Percentiles rank a stretch among this genome's conserved stretches.
Conservation (phyloP, 2,797 vertebrate genomes). For the Gallinago nigripennis region DNA sequence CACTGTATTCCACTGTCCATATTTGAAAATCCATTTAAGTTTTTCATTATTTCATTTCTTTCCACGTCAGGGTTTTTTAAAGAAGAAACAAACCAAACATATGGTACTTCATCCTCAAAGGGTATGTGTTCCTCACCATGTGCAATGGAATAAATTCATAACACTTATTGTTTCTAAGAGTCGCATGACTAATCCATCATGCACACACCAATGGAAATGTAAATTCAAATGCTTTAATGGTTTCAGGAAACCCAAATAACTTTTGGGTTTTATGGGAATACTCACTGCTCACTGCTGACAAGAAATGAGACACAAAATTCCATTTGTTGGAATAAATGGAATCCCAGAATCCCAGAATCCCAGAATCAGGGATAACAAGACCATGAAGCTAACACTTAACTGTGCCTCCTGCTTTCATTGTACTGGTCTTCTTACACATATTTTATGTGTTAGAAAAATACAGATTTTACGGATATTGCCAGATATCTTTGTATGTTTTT, state of each 20-base stretch:
- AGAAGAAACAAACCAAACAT: background rate
- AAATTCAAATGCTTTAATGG: background rate
- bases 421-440: background rate
- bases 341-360: no score
- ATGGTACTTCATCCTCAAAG: background rate
- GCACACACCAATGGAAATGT: background rate
- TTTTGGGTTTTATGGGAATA: background rate
- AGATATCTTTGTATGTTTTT: background rate
- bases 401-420: background rate
- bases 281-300: background rate
- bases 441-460: background rate
- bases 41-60: background rate
- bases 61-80: background rate
- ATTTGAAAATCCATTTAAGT: background rate
- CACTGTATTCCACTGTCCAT: background rate
- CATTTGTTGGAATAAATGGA: background rate
- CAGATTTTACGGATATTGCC: background rate
- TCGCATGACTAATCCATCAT: background rate
- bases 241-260: background rate
- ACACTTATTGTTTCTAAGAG: background rate
- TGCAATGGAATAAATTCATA: background rate
- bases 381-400: background rate
- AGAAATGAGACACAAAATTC: background rate
- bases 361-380: background rate
- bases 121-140: background rate